Conservation (phyloP, 2,113 vertebrate genomes). For the Varanus salvator region DNA sequence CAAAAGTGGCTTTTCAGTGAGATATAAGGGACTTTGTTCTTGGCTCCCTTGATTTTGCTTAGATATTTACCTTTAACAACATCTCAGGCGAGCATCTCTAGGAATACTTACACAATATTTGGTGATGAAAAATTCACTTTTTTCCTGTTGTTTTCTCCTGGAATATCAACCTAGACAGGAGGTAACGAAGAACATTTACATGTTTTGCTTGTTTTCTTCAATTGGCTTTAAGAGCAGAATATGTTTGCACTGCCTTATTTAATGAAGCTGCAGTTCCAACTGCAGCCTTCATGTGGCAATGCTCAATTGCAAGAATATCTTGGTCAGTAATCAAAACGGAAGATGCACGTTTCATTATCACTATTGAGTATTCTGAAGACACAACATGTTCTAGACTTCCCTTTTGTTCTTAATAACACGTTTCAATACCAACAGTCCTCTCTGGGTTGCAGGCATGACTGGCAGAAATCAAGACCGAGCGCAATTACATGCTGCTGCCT, state of each 20-base stretch:
- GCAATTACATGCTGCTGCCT: slow-evolving; percentile 22
- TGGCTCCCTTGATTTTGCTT: neutral
- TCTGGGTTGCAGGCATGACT: slow-evolving; percentile 1
- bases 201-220: slow-evolving; percentile 30
- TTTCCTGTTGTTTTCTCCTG: slow-evolving; percentile 74
- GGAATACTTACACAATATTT: slow-evolving; percentile 80
- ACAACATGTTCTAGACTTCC: slow-evolving; percentile 1
- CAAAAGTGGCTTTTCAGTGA: neutral
- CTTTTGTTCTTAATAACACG: neutral
- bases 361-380: neutral
- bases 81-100: neutral
- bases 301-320: neutral
- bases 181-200: slow-evolving; percentile 45
- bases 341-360: neutral
- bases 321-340: neutral
- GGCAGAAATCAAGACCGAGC: slow-evolving; percentile 17
- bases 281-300: neutral
- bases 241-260: neutral
- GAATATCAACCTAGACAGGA: slow-evolving; percentile 78
- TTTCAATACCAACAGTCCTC: slow-evolving; percentile 39
- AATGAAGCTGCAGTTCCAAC: slow-evolving; percentile 16
- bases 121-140: slow-evolving; percentile 64
- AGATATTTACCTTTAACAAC: neutral
- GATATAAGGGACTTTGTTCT: neutral
- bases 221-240: slow-evolving; percentile 25